A percentile compares a stretch with the other conserved stretches of the same genome.
Conservation (phyloP, 2,888 invertebrate genomes). For the Dryocosmus kuriphilus region DNA sequence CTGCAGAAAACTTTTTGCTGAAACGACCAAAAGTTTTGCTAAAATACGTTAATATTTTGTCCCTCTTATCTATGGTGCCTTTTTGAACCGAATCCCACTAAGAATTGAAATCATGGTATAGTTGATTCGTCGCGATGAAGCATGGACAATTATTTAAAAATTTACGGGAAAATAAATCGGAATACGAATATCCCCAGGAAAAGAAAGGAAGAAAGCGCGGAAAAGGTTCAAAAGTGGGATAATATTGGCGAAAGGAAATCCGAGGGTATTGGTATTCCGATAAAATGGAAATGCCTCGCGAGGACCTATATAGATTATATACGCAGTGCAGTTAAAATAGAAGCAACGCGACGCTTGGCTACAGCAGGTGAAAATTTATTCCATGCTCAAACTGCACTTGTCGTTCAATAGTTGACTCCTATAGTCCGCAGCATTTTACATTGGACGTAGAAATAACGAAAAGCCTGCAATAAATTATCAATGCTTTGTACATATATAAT, state of each 20-base stretch:
- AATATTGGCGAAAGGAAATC: slow-evolving; percentile 62
- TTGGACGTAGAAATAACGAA: slow-evolving; percentile 33
- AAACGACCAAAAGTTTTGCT: slow-evolving; percentile 6
- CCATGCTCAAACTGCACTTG: slow-evolving; percentile 33
- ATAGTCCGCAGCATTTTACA: slow-evolving; percentile 27
- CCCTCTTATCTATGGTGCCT: background rate
- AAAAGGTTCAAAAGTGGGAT: slow-evolving; percentile 44
- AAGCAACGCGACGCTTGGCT: background rate
- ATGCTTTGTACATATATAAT: background rate
- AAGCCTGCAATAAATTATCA: slow-evolving; percentile 2
- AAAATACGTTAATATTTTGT: background rate
- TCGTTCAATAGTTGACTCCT: slow-evolving; percentile 36
- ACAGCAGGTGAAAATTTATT: slow-evolving; percentile 42
- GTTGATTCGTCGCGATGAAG: background rate
- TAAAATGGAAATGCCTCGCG: slow-evolving; percentile 63
- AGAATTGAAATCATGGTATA: background rate
- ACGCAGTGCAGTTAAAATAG: slow-evolving; percentile 15
- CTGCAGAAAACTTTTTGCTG: slow-evolving; percentile 8
- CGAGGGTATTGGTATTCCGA: slow-evolving; percentile 59
- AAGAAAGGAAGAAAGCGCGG: slow-evolving; percentile 21
- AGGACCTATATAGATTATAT: slow-evolving; percentile 39
- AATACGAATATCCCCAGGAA: slow-evolving; percentile 4
- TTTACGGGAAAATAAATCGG: background rate
- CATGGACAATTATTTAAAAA: background rate
- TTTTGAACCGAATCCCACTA: background rate